phyloP scores from a whole-genome alignment of 1,140 invertebrate genomes.

The Lepidurus arcticus region DNA sequence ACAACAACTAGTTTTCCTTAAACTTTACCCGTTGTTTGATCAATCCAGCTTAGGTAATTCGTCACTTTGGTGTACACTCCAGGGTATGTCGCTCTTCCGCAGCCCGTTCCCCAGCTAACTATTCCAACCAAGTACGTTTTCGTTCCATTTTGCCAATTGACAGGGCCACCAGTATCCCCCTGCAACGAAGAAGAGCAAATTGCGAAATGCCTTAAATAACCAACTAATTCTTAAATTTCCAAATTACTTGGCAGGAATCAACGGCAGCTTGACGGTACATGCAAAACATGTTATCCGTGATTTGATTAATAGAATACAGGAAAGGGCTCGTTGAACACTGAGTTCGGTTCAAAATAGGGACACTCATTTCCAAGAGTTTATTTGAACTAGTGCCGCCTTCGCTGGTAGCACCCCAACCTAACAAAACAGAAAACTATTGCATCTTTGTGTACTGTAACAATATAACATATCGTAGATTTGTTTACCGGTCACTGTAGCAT shows the following conservation, averaged over 20 bases:
- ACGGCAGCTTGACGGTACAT: constrained; percentile 10
- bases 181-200: not conserved
- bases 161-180: constrained; percentile 27
- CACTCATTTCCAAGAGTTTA: constrained; percentile 23
- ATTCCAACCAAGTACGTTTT: not conserved
- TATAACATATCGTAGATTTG: not conserved
- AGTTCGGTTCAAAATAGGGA: constrained; percentile 25
- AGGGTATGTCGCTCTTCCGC: constrained; percentile 48
- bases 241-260: constrained; percentile 24
- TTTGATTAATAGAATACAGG: constrained; percentile 27
- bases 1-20: too few relatives aligned
- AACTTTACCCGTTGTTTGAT: constrained; percentile 28
- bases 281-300: constrained; percentile 32
- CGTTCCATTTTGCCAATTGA: constrained; percentile 25
- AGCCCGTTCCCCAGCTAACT: constrained; percentile 49
- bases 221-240: not conserved
- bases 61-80: constrained; percentile 53
- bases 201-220: not conserved
- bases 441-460: too few relatives aligned
- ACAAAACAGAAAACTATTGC: not conserved
- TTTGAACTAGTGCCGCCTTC: not conserved
- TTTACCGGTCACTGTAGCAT: constrained; percentile 29
- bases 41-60: constrained; percentile 42
- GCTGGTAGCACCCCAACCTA: constrained; percentile 27
- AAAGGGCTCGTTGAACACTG: not conserved